These are phyloP conservation scores for Caretta caretta DNA, from an alignment of 2,113 vertebrate species.

Conservation along the genomic window DNA sequence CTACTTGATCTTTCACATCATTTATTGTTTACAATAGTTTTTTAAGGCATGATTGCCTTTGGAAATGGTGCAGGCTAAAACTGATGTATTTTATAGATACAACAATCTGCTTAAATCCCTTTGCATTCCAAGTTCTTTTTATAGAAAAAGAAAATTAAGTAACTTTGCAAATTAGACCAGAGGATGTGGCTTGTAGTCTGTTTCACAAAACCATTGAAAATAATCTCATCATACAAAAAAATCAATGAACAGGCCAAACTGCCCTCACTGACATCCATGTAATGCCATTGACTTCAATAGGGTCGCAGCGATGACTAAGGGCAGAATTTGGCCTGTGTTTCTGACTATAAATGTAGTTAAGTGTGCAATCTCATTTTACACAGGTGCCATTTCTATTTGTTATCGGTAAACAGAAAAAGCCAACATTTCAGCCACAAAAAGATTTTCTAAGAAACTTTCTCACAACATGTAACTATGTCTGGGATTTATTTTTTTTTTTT, in stretches of 20 bases:
- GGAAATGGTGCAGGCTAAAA: neutral
- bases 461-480: neutral
- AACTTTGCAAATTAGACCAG: neutral
- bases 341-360: neutral
- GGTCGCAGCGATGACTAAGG: neutral
- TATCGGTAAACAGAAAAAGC: neutral
- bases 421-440: neutral
- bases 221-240: neutral
- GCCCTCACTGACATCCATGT: neutral
- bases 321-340: neutral
- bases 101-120: neutral
- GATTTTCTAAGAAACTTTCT: neutral
- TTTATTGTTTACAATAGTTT: conserved; percentile 50
- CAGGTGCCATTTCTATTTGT: neutral
- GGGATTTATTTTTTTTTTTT: conserved; percentile 19
- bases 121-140: neutral
- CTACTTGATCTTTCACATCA: conserved; percentile 54
- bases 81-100: neutral
- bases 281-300: neutral
- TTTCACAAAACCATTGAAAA: neutral
- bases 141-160: neutral
- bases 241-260: neutral
- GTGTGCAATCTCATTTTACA: neutral
- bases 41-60: neutral
- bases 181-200: neutral